Base-by-base conservation (phyloP, 2,888 invertebrate species). In the Papilio demoleus region DNA sequence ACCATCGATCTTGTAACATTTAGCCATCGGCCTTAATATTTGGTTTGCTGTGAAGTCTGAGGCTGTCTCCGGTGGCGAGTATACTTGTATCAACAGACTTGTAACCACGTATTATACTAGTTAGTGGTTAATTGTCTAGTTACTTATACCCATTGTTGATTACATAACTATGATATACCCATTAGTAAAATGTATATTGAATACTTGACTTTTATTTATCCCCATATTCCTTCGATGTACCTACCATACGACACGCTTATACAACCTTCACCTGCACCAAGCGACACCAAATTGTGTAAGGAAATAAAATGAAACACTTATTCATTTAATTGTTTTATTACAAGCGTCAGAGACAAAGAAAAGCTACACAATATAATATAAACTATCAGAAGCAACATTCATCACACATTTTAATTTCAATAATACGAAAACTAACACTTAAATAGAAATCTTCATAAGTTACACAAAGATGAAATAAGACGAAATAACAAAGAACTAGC, bases 101-200 rank as follows among this genome's bases (percentile, higher is more conserved):
- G 69, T 78, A 78, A 75, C 76, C 74, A 74, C 72, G 70, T 69
- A 71, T 74, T 75, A 70, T 77, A 75, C 72, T 81, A 82, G 76
- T 75, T 86, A 86, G 84, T 79, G 78, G 84, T 84, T 82, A 78
- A 80, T 40, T 73, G 80, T 76, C 85, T 87, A 86, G 85, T 85
- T 88, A 89, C 85, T 86, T 89, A 86, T 88, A 86, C 86, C 81
- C 88, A 89, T 84, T 90, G 91, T 92, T 91, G 90, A 91, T 81
- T 86, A 89, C 88, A 85, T 90, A 89, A 88, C 84, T 83, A 81
- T 84, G 84, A 81, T 89, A 86, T 90, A 90, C 86, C 86, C 86
- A 88, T 89, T 91, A 92, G 90, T 88, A 86, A 91, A 91, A 89
- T 88, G 88, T 86, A 78, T 73, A 77, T 78, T 61, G 4, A 58